Evolutionary conservation across 1,140 invertebrate species (phyloP).

Genomic region (Magallana ariakensis): DNA sequence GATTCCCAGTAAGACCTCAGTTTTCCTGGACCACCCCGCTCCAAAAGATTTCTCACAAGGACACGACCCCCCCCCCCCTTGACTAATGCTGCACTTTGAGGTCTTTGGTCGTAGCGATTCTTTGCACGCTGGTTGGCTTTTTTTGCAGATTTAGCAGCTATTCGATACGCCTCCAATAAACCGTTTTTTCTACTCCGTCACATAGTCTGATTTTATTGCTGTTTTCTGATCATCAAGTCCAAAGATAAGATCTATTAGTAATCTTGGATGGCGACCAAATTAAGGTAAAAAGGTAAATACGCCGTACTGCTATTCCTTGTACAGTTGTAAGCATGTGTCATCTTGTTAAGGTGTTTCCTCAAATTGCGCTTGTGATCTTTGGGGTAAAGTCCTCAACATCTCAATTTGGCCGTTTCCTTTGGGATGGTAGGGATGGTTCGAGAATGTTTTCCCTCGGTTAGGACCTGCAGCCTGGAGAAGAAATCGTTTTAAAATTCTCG

Average conservation of each 20-base stretch:
- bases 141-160: background rate
- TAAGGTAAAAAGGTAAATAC: constrained; percentile 53
- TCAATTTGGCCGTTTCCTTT: constrained; percentile 14
- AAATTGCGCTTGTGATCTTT: constrained; percentile 53
- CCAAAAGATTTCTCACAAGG: constrained; percentile 55
- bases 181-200: constrained; percentile 33
- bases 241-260: constrained; percentile 53
- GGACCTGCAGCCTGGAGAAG: constrained; percentile 14
- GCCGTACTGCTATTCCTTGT: constrained; percentile 52
- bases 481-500: constrained; percentile 50
- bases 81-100: background rate
- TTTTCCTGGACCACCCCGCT: constrained; percentile 61
- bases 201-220: constrained; percentile 22
- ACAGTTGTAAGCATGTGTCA: constrained; percentile 60
- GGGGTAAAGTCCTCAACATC: constrained; percentile 50
- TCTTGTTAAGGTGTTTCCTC: constrained; percentile 54
- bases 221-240: background rate
- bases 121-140: background rate
- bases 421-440: constrained; percentile 47
- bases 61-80: background rate
- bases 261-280: constrained; percentile 46
- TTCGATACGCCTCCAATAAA: background rate
- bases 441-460: background rate
- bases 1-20: constrained; percentile 57
- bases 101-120: background rate